Base-by-base conservation (phyloP, 1,140 invertebrate species). In the Zaprionus tsacasi region DNA sequence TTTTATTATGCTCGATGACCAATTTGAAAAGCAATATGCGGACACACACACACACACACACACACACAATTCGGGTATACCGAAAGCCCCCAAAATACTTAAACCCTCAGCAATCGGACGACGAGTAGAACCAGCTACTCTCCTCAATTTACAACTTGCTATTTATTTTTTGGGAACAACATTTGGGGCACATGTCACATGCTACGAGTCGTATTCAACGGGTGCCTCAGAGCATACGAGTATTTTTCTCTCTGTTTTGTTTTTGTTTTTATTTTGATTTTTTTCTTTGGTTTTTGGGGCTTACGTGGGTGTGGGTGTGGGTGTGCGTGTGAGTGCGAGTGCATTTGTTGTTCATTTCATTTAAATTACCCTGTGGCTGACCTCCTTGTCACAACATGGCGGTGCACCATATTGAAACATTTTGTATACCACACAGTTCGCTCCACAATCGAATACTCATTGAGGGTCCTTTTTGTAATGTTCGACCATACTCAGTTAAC, bases 301-400 rank as follows among this genome's bases (percentile, higher is more conserved):
- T 21, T 21, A 1, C 56, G 76, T 75, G 66, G 71, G 30, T 33
- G 78, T 79, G 81, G 76, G 63, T 52, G 40, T 75, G 30, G 33
- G 78, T 79, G 81, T 76, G 63, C 52, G 40, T 60, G 61, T 48
- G 38, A 27, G 69, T 60, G 45, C 64, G 72, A 70, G 59, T 87
- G 78, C 78, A 89, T 89, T 88, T 89, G 85, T 81, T 89, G 85
- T 89, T 89, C 85, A 89, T 89, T 89, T 89, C 85, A 89, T 89
- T 89, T 89, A 89, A 89, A 89, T 89, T 89, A 89, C 85, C 85
- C 86, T 89, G 85, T 74, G 85, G 83, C 85, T 82, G 83, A 88
- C 83, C 85, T 81, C 75, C 78, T 70, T 89, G 85, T 79, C 71
- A 72, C 85, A 85, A 76, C 75, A 81, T 81, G 85, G 74, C 75